phyloP scores from a whole-genome alignment of 92 coral and sea anemone species.

The Zoanthus solanderi region DNA sequence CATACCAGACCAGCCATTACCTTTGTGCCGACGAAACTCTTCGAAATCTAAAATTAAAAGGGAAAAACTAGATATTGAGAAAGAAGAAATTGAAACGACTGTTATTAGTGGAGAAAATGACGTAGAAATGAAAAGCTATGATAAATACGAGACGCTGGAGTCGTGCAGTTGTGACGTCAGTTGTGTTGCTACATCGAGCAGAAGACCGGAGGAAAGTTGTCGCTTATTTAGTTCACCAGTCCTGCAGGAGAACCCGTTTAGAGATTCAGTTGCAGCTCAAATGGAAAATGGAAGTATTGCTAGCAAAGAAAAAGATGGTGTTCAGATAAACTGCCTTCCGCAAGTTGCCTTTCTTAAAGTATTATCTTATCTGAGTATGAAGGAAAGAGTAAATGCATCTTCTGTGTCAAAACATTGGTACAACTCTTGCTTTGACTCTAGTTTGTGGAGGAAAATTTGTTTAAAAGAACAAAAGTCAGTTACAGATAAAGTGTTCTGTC shows the following conservation, averaged over 20 bases:
- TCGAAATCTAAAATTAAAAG: background rate
- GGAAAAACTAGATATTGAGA: conserved; percentile 14
- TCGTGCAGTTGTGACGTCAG: background rate
- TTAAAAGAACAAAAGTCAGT: conserved; percentile 64
- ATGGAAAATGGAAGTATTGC: background rate
- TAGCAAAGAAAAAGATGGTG: background rate
- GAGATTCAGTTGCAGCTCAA: background rate
- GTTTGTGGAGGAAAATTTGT: conserved; percentile 77
- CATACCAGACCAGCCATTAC: conserved; percentile 21
- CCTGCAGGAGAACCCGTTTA: background rate
- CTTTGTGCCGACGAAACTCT: background rate
- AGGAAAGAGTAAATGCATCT: conserved; percentile 71
- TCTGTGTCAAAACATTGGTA: conserved; percentile 85
- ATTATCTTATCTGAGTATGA: conserved; percentile 74
- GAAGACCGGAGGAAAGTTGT: background rate
- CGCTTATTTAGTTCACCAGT: background rate
- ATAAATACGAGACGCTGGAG: too few species aligned
- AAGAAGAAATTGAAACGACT: background rate
- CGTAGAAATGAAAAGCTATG: too few species aligned
- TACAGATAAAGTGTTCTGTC: conserved; percentile 72
- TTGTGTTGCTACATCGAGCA: background rate
- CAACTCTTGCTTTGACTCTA: conserved; percentile 72
- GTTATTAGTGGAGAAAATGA: background rate
- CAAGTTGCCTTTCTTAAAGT: conserved; percentile 79
- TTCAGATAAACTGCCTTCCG: conserved; percentile 76